phyloP scores from a whole-genome alignment of 2,888 invertebrate species.

The Macrophya annulata region DNA sequence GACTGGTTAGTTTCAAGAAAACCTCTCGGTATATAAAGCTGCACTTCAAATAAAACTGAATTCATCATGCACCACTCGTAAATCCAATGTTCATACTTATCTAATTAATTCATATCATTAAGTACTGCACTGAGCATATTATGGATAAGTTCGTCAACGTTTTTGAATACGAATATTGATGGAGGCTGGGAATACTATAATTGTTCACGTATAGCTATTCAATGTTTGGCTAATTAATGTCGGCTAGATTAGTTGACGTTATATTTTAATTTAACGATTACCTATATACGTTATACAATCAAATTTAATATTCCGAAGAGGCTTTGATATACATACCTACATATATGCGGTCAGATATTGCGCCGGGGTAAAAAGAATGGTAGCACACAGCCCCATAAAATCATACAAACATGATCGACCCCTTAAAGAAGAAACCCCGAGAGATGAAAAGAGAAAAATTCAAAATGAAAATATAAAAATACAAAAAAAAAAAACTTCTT shows the following conservation, averaged over 20 bases:
- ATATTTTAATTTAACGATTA: background rate
- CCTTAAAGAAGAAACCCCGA: background rate
- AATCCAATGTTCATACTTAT: background rate
- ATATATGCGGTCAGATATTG: background rate
- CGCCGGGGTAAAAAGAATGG: background rate
- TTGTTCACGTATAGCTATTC: background rate
- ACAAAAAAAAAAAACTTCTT: background rate
- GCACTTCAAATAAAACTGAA: constrained; percentile 3
- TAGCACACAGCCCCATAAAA: background rate
- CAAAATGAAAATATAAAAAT: no score
- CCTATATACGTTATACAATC: background rate
- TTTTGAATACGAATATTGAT: constrained; percentile 9
- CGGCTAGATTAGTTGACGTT: background rate
- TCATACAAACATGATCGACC: background rate
- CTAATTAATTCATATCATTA: constrained; percentile 10
- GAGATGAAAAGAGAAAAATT: no score
- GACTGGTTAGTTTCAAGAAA: no score
- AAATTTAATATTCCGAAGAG: background rate
- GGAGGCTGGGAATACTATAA: background rate
- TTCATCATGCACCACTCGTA: background rate
- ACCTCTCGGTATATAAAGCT: background rate
- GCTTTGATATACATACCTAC: background rate
- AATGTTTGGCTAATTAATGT: constrained; percentile 16
- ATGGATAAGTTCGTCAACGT: background rate
- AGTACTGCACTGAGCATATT: constrained; percentile 5